Conservation (phyloP, 2,888 invertebrate species). For the Euplagia quadripunctaria region DNA sequence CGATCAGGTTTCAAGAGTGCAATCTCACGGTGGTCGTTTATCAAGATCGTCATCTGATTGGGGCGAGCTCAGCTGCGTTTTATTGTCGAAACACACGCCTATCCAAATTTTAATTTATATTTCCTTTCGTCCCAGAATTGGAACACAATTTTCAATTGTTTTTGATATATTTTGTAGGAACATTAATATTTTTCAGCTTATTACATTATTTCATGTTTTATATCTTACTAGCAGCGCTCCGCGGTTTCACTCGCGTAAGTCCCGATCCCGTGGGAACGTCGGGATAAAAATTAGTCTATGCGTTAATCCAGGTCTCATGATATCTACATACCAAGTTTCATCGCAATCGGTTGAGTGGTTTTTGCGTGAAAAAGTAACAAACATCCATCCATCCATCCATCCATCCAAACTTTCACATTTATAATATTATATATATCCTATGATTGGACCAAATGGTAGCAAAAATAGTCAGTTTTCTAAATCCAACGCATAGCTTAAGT, state of each 20-base stretch:
- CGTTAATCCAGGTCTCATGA: no score
- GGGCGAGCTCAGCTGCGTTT: slow-evolving; percentile 85
- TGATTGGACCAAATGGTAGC: no score
- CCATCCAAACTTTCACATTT: no score
- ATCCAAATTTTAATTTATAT: slow-evolving; percentile 84
- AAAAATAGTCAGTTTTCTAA: not conserved
- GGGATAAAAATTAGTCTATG: no score
- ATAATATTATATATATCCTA: no score
- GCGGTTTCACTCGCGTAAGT: no score
- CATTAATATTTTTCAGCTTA: not conserved
- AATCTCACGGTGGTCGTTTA: slow-evolving; percentile 85
- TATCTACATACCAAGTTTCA: no score
- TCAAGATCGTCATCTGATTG: slow-evolving; percentile 86
- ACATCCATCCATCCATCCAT: no score
- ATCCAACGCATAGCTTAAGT: not conserved
- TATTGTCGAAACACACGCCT: slow-evolving; percentile 82
- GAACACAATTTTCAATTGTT: slow-evolving; percentile 47
- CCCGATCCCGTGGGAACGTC: no score
- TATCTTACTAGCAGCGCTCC: no score
- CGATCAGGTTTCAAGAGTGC: slow-evolving; percentile 70
- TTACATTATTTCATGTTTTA: not conserved
- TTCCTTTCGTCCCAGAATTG: slow-evolving; percentile 67
- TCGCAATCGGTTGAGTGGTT: no score
- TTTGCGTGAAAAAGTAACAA: no score
- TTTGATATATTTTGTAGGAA: slow-evolving; percentile 7